These are phyloP conservation scores for Aphelenchoides fujianensis DNA, from an alignment of 1,140 invertebrate species.

Conservation along the genomic window DNA sequence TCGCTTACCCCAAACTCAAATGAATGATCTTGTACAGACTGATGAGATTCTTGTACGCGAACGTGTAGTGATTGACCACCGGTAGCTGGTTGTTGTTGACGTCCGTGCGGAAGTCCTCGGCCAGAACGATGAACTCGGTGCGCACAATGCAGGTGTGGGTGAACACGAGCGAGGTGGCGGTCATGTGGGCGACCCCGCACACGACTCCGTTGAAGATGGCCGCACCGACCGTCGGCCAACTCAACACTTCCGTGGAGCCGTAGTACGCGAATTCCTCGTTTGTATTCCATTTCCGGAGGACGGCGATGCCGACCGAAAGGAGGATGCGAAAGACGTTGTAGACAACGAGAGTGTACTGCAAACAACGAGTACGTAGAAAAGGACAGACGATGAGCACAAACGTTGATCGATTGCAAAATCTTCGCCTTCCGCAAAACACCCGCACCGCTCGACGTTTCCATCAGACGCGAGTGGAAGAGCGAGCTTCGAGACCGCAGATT, in stretches of 20 bases:
- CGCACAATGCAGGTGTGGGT: constrained; percentile 16
- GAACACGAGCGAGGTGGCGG: background rate
- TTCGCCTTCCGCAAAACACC: background rate
- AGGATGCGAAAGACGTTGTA: background rate
- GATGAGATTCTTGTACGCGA: constrained; percentile 7
- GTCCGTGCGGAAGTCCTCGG: constrained; percentile 20
- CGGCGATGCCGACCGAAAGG: background rate
- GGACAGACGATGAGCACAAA: background rate
- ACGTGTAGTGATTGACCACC: constrained; percentile 22
- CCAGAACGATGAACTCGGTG: constrained; percentile 13
- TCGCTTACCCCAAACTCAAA: background rate
- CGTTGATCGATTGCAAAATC: background rate
- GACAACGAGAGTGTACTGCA: background rate
- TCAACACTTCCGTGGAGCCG: background rate
- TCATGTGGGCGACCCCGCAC: constrained; percentile 9
- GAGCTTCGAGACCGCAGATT: background rate
- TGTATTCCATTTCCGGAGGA: background rate
- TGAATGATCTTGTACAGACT: background rate
- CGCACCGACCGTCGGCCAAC: background rate
- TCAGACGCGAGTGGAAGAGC: background rate
- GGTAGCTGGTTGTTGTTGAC: constrained; percentile 24
- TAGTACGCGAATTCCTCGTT: constrained; percentile 1
- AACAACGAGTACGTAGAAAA: constrained; percentile 1
- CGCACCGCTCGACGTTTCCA: constrained; percentile 4
- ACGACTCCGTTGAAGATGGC: background rate